Base-by-base conservation (phyloP, 2,888 invertebrate genomes). In the Xestia sexstrigata region DNA sequence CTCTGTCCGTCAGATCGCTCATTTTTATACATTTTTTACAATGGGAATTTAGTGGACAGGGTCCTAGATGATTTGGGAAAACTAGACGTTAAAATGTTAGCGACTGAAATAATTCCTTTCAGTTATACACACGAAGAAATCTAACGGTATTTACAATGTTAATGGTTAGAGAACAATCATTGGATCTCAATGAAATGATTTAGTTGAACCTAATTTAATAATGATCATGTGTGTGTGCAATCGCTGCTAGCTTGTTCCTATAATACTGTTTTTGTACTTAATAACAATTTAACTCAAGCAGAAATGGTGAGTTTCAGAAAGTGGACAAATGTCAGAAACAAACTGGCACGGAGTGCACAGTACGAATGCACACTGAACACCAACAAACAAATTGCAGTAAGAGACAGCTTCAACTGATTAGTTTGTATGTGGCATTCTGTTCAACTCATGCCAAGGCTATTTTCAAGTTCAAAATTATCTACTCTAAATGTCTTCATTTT, bases 291-390 rank as follows among this genome's bases (percentile, higher is more conserved):
- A 63, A 68, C 11, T 52, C 30, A 55, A 23, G 26, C 26, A 42
- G 52, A 69, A 70, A 70, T 26, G 49, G 11, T 66, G 45, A 65
- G 62, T 66, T 71, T 79, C 49, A 81, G n/a, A 73, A 42, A 35
- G 30, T 71, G 35, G 63, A 75, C 17, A 75, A 75, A 63, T 81
- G 81, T 86, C 83, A 87, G 85, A 89, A 90, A 91, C 91, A 91
- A 93, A 92, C 89, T 88, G 85, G 88, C 88, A 90, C 90, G 87
- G 87, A 89, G 85, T 88, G 88, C 89, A 92, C 91, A 86, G 86
- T 81, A 90, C 90, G 92, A 93, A 93, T 93, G 95, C 95, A 96
- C 96, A 96, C 96, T 94, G 95, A 96, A 96, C 96, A 96, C 96
- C 96, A 95, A 95, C 95, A 96, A 95, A 96, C 94, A 93, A 79